Base-by-base conservation (phyloP, 2,888 invertebrate species). In the Gastracanthus pulcherrimus region DNA sequence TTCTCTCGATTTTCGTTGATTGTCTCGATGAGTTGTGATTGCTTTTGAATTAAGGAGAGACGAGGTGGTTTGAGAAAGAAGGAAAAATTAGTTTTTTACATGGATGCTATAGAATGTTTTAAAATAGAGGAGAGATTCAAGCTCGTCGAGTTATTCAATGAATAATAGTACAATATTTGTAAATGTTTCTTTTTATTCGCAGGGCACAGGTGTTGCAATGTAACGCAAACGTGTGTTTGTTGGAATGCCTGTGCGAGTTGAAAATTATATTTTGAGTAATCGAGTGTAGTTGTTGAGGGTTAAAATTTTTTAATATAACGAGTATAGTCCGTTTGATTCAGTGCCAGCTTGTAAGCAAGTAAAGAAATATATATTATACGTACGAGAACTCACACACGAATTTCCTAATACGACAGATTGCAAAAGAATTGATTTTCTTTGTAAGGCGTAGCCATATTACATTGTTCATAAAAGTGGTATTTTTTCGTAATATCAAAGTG, bases 191-290 rank as follows among this genome's bases (percentile, higher is more conserved):
- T n/a, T n/a, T n/a, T n/a, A n/a, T n/a, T n/a, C n/a, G n/a, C n/a
- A n/a, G n/a, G n/a, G n/a, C 19, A 51, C 51, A 55, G 55, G 55
- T 55, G 26, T 55, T 55, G 1, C 26, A n/a, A 70, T 45, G n/a
- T n/a, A n/a, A n/a, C n/a, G n/a, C n/a, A n/a, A n/a, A n/a, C n/a
- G n/a, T 70, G 34, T 51, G 5, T 48, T 31, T 29, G 6, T 3
- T 51, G 23, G 31, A 74, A 23, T 23, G 45, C 34, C 55, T 45
- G 72, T 62, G 23, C 34, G 7, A 9, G 31, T 3, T 23, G 3
- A 48, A 79, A 41, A 67, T 55, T 45, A 36, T 76, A 78, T 71
- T 79, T 58, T 72, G n/a, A 79, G 72, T 71, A 38, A 78, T 66
- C 55, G 71, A 72, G 64, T 69, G n/a, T n/a, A 72, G 13, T 72